These are phyloP conservation scores for Tamandua tetradactyla DNA, from an alignment of 2,797 vertebrate species.

Conservation along the genomic window DNA sequence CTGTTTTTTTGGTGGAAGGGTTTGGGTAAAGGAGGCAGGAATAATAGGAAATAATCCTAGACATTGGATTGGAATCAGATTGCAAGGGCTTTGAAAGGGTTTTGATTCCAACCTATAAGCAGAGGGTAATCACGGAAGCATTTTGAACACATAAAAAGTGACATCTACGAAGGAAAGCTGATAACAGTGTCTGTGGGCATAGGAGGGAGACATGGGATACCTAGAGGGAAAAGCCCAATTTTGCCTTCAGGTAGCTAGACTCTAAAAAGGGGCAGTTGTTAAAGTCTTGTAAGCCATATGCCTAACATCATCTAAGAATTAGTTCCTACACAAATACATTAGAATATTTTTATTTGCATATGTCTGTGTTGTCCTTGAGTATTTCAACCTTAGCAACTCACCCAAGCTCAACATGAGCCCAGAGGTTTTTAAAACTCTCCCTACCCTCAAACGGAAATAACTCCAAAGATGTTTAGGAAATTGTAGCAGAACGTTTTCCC, in stretches of 20 bases:
- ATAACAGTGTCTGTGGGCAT: neutral
- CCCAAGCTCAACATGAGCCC: neutral
- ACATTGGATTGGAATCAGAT: neutral
- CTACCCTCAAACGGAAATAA: conserved; percentile 4
- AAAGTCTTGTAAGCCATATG: neutral
- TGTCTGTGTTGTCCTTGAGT: neutral
- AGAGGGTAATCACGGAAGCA: neutral
- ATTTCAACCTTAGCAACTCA: conserved; percentile 16
- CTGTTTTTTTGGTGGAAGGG: neutral
- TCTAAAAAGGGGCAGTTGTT: neutral
- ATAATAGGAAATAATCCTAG: neutral
- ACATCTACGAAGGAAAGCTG: neutral
- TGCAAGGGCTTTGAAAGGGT: neutral
- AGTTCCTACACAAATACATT: conserved; percentile 10
- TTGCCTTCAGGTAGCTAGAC: neutral
- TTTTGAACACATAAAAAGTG: neutral
- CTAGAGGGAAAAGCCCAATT: neutral
- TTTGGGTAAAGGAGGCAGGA: neutral
- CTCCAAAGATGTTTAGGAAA: conserved; percentile 47
- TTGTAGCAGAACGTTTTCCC: neutral
- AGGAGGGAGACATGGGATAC: neutral
- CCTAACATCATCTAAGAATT: neutral
- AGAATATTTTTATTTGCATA: conserved; percentile 10
- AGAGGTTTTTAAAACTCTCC: neutral
- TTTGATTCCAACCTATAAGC: neutral